Percentiles rank a stretch among this genome's conserved stretches.
Conservation (phyloP, 2,888 invertebrate genomes). For the Dasypogon diadema region DNA sequence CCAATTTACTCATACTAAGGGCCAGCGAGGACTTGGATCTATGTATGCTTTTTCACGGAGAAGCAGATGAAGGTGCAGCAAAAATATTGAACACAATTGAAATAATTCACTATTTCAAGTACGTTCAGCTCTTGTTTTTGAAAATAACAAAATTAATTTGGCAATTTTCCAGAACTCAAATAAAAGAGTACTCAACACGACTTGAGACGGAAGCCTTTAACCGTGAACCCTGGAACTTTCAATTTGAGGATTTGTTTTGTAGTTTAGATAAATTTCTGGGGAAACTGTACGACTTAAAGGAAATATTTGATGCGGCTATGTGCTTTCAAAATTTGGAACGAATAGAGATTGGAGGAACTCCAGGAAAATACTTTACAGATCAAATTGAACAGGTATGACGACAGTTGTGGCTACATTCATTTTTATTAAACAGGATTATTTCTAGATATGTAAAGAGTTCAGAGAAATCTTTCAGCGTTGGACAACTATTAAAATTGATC, state of each 20-base stretch:
- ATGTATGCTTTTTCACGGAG: constrained; percentile 84
- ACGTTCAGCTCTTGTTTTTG: constrained; percentile 58
- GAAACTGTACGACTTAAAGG: constrained; percentile 76
- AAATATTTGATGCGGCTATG: constrained; percentile 80
- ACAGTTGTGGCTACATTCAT: no score
- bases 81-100: constrained; percentile 73
- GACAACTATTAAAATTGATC: constrained; percentile 64
- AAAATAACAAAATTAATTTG: constrained; percentile 1
- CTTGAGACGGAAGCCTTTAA: constrained; percentile 71
- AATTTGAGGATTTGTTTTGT: constrained; percentile 79
- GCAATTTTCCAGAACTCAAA: constrained; percentile 38
- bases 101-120: constrained; percentile 74
- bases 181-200: constrained; percentile 66
- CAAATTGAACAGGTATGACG: constrained; percentile 62
- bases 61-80: constrained; percentile 79
- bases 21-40: constrained; percentile 84
- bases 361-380: constrained; percentile 64
- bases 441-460: constrained; percentile 64
- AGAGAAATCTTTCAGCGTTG: constrained; percentile 65
- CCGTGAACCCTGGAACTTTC: constrained; percentile 79
- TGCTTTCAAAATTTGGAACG: constrained; percentile 91
- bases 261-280: constrained; percentile 75
- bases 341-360: constrained; percentile 77
- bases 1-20: constrained; percentile 84
- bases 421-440: neutral